Percentiles rank a stretch among this genome's conserved stretches.
These are phyloP conservation scores for Micrasema minimum DNA, from an alignment of 1,140 invertebrate genomes.

Conservation along the genomic window DNA sequence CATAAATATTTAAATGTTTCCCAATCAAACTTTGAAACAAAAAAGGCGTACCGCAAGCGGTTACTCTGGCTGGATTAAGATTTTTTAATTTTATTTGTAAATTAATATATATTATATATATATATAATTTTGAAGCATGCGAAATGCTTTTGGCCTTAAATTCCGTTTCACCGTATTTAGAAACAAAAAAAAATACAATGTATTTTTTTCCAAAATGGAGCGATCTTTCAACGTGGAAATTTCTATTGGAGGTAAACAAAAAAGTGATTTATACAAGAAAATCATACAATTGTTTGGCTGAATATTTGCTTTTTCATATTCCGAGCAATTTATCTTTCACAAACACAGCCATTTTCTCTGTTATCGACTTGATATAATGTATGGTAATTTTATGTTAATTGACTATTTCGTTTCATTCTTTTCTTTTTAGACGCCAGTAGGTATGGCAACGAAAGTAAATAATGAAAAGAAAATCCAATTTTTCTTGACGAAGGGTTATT, in stretches of 20 bases:
- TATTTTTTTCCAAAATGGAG: background rate
- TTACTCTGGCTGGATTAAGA: no score
- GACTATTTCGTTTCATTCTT: slow-evolving; percentile 7
- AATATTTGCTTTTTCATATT: slow-evolving; percentile 13
- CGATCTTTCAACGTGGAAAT: slow-evolving; percentile 1
- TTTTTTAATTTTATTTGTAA: no score
- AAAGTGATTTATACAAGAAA: slow-evolving; percentile 17
- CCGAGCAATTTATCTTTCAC: slow-evolving; percentile 22
- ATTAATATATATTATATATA: no score
- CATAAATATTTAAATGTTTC: no score
- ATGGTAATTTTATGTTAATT: slow-evolving; percentile 35
- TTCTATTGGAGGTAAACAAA: slow-evolving; percentile 14
- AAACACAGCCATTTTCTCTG: slow-evolving; percentile 26
- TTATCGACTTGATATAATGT: slow-evolving; percentile 32
- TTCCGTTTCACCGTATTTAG: background rate
- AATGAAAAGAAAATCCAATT: slow-evolving; percentile 1
- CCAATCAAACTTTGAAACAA: no score
- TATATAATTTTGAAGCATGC: no score
- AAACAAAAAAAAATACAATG: no score
- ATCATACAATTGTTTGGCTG: background rate
- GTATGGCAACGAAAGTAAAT: slow-evolving; percentile 10
- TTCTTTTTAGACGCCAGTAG: background rate
- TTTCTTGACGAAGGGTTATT: slow-evolving; percentile 7
- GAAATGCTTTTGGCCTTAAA: no score
- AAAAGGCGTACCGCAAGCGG: no score